A percentile compares a stretch with the other conserved stretches of the same genome.
Conservation (phyloP, 2,797 vertebrate species). For the Glossophaga mutica region DNA sequence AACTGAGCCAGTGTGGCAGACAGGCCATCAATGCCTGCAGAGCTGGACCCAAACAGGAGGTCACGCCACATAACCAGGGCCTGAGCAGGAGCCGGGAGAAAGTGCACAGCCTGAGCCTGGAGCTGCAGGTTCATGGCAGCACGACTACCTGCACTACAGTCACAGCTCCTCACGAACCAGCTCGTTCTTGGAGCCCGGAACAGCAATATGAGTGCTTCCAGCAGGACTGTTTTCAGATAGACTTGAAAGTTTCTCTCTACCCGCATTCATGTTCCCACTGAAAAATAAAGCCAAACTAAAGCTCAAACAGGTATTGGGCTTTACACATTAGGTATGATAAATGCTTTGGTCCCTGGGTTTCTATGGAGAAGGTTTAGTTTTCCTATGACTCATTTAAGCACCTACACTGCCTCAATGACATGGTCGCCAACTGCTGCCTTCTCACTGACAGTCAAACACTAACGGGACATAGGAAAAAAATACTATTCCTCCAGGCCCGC, state of each 20-base stretch:
- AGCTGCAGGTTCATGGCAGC: neutral
- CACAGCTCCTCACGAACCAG: neutral
- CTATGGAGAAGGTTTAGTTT: neutral
- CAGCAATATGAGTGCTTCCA: neutral
- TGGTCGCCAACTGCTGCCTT: neutral
- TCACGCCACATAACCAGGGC: neutral
- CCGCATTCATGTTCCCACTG: neutral
- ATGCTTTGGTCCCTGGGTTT: neutral
- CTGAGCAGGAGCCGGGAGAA: neutral
- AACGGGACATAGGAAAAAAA: neutral
- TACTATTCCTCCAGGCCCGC: neutral
- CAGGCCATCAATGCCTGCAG: neutral
- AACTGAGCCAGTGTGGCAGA: neutral
- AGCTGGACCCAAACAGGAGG: neutral
- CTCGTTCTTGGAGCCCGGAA: neutral
- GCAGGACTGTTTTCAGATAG: neutral
- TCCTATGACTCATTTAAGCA: neutral
- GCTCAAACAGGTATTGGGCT: neutral
- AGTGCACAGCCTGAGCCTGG: neutral
- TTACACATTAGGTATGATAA: neutral
- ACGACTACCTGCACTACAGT: neutral
- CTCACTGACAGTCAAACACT: neutral
- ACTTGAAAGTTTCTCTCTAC: neutral
- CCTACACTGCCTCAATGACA: neutral
- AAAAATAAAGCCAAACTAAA: slow-evolving; percentile 9